Conservation (phyloP, 2,888 invertebrate genomes). For the Iselma pallidipennis region DNA sequence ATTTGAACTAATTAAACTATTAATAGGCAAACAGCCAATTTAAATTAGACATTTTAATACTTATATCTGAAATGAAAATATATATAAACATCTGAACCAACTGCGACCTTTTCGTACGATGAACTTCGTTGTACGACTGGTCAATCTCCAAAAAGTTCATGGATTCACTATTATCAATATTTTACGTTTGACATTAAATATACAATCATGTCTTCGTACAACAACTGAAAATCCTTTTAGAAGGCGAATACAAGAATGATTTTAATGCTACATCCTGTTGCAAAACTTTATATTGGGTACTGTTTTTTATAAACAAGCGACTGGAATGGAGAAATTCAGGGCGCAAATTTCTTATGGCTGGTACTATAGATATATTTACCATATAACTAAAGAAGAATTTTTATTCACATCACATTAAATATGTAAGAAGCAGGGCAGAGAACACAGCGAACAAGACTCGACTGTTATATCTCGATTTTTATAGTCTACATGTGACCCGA, state of each 20-base stretch:
- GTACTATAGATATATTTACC: no score
- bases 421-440: conserved; percentile 17
- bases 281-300: conserved; percentile 1
- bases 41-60: background rate
- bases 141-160: conserved; percentile 26
- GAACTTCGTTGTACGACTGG: conserved; percentile 1
- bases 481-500: conserved; percentile 29
- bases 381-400: no score
- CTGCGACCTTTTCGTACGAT: conserved; percentile 14
- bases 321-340: conserved; percentile 4
- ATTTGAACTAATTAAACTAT: conserved; percentile 25
- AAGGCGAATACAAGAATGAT: conserved; percentile 1
- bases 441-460: conserved; percentile 19
- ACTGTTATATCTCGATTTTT: conserved; percentile 26
- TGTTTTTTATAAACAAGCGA: no score
- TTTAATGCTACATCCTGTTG: no score
- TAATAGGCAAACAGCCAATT: conserved; percentile 6
- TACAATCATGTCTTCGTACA: conserved; percentile 33
- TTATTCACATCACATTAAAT: conserved; percentile 24
- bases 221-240: conserved; percentile 20
- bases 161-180: conserved; percentile 36
- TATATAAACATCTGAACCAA: conserved; percentile 7
- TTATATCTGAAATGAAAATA: background rate
- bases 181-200: conserved; percentile 40
- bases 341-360: conserved; percentile 17